Base-by-base conservation (phyloP, 2,113 vertebrate species). In the Erpornis zantholeuca region DNA sequence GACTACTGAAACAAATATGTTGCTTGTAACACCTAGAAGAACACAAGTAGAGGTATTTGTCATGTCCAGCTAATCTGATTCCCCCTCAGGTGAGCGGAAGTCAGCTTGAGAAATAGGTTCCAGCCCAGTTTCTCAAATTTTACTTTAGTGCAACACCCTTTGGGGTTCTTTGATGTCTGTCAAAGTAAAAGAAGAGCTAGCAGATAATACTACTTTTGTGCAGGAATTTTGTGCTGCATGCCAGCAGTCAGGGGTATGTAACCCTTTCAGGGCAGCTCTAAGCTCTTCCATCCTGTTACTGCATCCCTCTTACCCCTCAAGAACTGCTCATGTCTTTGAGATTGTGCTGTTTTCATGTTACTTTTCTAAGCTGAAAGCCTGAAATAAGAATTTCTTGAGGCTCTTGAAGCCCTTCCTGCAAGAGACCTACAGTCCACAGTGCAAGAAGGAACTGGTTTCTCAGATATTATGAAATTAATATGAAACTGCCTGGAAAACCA, bases 61-160 rank as follows among this genome's bases (percentile, higher is more conserved):
- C 1, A 1, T 13, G 49, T 76, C 38, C 38, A 64, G 71, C 13
- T 63, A 6, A 59, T 57, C 42, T 47, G 44, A 14, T 31, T 54
- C 42, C 23, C 40, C n/a, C 14, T 57, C 8, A 6, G 31, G 15
- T 76, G 63, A 19, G 40, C 77, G 38, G 49, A 61, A 80, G 7
- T 59, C 75, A 59, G 11, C 22, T 66, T 24, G 31, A 59, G 45
- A 77, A 69, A 44, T 16, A 20, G 0, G 0, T 3, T 54, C 29
- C 79, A 47, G 38, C 44, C 45, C 53, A 18, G n/a, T n/a, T 82
- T 33, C 71, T 69, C 63, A 40, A 11, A 24, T 36, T 40, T 64
- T 5, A 35, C 27, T 77, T 79, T 6, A 35, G 28, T 70, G 40
- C 31, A 7, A 18, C 1, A 1, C 45, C 31, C 36, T 53, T 42